These are phyloP conservation scores for Cydia splendana DNA, from an alignment of 1,140 invertebrate genomes.

Conservation along the genomic window DNA sequence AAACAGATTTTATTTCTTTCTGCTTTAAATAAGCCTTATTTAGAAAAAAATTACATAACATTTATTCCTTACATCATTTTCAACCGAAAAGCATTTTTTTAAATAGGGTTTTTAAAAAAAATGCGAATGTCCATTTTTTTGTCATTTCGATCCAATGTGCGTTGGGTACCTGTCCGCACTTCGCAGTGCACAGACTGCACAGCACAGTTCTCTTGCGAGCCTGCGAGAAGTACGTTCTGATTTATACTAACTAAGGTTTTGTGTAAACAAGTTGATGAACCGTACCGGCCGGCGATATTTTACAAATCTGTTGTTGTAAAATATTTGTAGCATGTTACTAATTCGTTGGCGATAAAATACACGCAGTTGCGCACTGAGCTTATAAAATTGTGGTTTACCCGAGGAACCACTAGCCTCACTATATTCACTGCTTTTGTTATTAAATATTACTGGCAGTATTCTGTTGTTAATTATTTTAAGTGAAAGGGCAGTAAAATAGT, in stretches of 20 bases:
- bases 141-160: too few species aligned
- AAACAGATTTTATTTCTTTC: too few species aligned
- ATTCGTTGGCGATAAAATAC: neutral
- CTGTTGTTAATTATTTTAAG: too few species aligned
- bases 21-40: too few species aligned
- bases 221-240: constrained; percentile 43
- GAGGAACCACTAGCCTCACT: neutral
- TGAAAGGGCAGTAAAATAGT: too few species aligned
- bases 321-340: neutral
- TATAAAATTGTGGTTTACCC: constrained; percentile 1
- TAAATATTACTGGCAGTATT: neutral
- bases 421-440: neutral
- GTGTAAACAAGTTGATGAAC: constrained; percentile 25
- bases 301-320: constrained; percentile 19
- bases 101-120: too few species aligned
- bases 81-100: too few species aligned
- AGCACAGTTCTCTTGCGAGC: neutral
- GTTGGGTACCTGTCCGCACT: constrained; percentile 13
- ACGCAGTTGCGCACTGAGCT: neutral
- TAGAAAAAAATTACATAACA: too few species aligned
- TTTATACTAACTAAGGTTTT: constrained; percentile 45
- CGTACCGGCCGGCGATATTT: constrained; percentile 14
- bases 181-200: neutral
- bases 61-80: too few species aligned
- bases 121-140: too few species aligned